Evolutionary conservation across 1,140 invertebrate genomes (phyloP).

Genomic region (Caenorhabditis elegans): DNA sequence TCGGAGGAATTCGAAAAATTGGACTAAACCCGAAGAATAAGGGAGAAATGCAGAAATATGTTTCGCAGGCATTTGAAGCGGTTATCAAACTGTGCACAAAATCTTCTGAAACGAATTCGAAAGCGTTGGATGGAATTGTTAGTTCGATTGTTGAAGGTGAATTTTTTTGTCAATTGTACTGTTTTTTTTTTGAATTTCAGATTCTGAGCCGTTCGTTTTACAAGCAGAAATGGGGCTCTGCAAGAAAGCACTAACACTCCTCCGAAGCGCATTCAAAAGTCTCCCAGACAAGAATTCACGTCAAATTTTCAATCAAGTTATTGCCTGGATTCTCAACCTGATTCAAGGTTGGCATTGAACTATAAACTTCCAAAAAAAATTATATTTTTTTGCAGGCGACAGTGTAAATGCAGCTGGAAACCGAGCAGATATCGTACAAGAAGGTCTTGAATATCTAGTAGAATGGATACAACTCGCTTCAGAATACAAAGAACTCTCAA

Average conservation of each 20-base stretch:
- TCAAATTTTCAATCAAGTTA: conserved; percentile 55
- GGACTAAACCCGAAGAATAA: conserved; percentile 44
- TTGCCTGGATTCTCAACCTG: conserved; percentile 51
- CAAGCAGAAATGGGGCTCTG: conserved; percentile 61
- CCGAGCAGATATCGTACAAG: conserved; percentile 52
- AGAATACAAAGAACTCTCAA: not conserved
- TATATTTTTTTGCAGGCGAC: conserved; percentile 39
- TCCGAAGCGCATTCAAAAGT: conserved; percentile 12
- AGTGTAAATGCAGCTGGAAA: conserved; percentile 51
- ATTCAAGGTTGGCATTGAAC: conserved; percentile 24
- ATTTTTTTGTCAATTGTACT: not conserved
- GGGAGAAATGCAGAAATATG: conserved; percentile 6
- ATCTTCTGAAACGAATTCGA: not conserved
- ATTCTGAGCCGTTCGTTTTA: conserved; percentile 59
- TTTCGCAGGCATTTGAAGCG: conserved; percentile 17
- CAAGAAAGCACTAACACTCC: conserved; percentile 49
- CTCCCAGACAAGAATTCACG: conserved; percentile 9
- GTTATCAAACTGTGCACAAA: not conserved
- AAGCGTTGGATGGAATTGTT: not conserved
- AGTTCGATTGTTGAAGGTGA: not conserved
- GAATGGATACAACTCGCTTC: conserved; percentile 48
- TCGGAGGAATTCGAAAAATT: conserved; percentile 42
- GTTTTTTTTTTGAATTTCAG: conserved; percentile 40
- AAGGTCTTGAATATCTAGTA: conserved; percentile 46
- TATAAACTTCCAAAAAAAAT: not conserved